Conservation (phyloP, 37 sponge, comb jelly and placozoan genomes). For the Bolinopsis microptera region DNA sequence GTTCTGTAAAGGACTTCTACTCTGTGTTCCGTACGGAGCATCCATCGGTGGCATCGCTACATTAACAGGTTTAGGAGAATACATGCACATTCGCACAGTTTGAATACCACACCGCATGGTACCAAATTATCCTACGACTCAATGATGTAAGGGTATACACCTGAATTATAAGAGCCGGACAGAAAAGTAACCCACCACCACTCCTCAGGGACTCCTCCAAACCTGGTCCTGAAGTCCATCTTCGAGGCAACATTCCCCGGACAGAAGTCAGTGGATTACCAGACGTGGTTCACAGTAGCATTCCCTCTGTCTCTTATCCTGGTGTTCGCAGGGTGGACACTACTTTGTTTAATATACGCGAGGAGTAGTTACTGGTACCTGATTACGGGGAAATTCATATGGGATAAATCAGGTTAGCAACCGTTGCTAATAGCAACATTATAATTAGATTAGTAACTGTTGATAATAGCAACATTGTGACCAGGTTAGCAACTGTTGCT, state of each 20-base stretch:
- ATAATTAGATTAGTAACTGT: too few relatives aligned
- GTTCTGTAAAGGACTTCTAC: conserved; percentile 74
- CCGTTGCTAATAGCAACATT: too few relatives aligned
- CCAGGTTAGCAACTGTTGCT: too few relatives aligned
- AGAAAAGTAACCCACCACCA: too few relatives aligned
- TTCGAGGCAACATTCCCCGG: conserved; percentile 44
- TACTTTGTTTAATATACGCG: background rate
- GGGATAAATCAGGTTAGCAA: conserved; percentile 5
- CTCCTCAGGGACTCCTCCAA: conserved; percentile 9
- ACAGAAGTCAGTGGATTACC: conserved; percentile 6
- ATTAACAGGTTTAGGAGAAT: conserved; percentile 79
- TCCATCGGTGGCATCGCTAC: conserved; percentile 93
- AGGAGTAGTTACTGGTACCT: conserved; percentile 5
- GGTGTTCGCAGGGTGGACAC: background rate
- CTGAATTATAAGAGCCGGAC: too few relatives aligned
- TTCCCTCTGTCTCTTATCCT: conserved; percentile 36
- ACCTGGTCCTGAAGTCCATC: conserved; percentile 30
- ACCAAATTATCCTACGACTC: too few relatives aligned
- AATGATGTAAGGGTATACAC: too few relatives aligned
- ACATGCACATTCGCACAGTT: too few relatives aligned
- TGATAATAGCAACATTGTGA: too few relatives aligned
- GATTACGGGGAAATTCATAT: background rate
- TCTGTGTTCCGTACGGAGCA: conserved; percentile 86
- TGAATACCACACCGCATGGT: background rate
- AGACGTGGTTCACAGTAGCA: background rate